Evolutionary conservation across 2,113 vertebrate species (phyloP).

Genomic region (Diglossa brunneiventris): DNA sequence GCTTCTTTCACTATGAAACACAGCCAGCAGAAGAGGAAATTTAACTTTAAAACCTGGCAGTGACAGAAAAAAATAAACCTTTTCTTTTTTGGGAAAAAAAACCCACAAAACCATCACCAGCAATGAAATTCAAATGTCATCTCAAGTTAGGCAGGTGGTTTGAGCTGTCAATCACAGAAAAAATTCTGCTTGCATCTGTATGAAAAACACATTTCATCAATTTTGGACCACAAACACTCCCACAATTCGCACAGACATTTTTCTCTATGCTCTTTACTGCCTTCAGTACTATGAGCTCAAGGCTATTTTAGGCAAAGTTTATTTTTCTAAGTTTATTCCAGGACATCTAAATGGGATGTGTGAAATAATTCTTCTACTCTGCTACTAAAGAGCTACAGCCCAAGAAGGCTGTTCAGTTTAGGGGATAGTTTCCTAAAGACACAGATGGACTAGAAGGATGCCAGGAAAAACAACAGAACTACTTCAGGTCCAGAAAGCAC

Average conservation of each 20-base stretch:
- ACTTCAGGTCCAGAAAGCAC: not conserved
- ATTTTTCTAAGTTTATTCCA: slow-evolving; percentile 11
- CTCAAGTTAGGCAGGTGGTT: not conserved
- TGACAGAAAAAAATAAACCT: not conserved
- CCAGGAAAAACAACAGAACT: not conserved
- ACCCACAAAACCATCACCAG: not conserved
- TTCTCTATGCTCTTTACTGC: not conserved
- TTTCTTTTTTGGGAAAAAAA: not conserved
- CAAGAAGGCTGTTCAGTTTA: not conserved
- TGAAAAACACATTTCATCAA: not conserved
- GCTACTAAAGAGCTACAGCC: not conserved
- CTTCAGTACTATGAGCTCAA: not conserved
- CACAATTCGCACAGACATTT: not conserved
- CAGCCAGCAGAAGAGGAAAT: not conserved
- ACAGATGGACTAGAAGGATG: not conserved
- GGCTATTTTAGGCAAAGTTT: not conserved
- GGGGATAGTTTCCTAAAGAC: not conserved
- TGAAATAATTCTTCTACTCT: slow-evolving; percentile 10
- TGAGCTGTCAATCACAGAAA: not conserved
- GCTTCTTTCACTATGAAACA: not conserved
- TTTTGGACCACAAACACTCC: not conserved
- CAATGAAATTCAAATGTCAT: not conserved
- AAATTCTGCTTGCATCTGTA: not conserved
- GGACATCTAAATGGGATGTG: not conserved
- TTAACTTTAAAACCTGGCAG: not conserved